Evolutionary conservation across 2,113 vertebrate species (phyloP).

Genomic region (Lathamus discolor): DNA sequence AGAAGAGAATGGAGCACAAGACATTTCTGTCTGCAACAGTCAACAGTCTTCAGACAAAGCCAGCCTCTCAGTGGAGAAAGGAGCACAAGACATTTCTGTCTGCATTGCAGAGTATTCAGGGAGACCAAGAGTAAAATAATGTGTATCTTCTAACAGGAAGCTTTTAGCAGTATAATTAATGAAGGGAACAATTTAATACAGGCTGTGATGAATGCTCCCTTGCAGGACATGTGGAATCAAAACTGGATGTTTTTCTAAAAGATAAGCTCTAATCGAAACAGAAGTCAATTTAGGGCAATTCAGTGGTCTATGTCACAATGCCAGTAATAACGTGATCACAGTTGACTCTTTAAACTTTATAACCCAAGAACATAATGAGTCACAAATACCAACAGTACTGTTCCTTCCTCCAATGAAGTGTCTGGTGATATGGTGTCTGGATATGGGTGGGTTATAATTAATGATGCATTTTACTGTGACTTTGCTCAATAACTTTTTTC

Average conservation of each 20-base stretch:
- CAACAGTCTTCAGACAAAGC: neutral
- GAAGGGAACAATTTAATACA: neutral
- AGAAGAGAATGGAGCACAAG: neutral
- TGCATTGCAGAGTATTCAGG: neutral
- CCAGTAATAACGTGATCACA: neutral
- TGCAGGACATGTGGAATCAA: conserved; percentile 6
- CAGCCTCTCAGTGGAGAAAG: neutral
- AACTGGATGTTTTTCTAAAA: conserved; percentile 40
- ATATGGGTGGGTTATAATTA: conserved; percentile 27
- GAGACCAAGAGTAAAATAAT: neutral
- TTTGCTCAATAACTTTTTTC: neutral
- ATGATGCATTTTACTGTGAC: neutral
- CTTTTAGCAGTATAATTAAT: neutral
- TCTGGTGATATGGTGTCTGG: neutral
- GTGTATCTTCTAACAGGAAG: neutral
- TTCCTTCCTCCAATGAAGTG: conserved; percentile 40
- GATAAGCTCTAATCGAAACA: conserved; percentile 48
- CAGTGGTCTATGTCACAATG: neutral
- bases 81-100: neutral
- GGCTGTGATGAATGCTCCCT: neutral
- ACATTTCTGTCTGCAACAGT: neutral
- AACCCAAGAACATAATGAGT: conserved; percentile 10
- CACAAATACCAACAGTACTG: neutral
- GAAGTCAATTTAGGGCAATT: neutral
- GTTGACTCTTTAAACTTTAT: conserved; percentile 1